Evolutionary conservation across 2,113 vertebrate species (phyloP).

Genomic region (Penelope pileata): DNA sequence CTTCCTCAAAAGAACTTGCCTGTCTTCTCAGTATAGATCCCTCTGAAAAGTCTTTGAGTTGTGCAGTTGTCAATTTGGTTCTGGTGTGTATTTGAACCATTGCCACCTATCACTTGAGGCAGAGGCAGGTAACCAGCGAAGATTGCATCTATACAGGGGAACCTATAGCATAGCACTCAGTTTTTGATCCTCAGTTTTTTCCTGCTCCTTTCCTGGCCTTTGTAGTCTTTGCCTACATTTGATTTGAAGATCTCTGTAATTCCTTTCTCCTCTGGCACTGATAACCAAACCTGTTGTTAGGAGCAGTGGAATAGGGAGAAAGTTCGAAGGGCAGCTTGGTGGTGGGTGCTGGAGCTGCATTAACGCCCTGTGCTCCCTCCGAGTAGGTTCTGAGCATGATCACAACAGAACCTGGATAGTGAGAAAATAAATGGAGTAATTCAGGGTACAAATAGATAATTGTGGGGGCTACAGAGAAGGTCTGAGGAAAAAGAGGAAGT

Average conservation of each 20-base stretch:
- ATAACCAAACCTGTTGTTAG: neutral
- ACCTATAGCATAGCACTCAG: neutral
- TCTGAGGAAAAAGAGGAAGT: neutral
- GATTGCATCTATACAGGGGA: neutral
- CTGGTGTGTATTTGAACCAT: accelerated
- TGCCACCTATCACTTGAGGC: neutral
- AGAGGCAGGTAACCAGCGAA: neutral
- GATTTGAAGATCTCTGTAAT: neutral
- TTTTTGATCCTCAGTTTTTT: neutral
- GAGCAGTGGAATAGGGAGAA: neutral
- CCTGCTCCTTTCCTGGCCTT: neutral
- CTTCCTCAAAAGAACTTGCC: neutral
- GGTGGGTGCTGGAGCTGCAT: neutral
- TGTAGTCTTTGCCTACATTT: neutral
- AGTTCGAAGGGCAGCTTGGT: neutral
- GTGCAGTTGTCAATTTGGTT: neutral
- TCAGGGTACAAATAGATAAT: neutral
- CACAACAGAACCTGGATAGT: neutral
- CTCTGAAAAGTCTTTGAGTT: neutral
- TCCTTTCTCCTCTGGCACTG: neutral
- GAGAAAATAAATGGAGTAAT: neutral
- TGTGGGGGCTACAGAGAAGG: neutral
- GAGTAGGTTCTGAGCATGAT: neutral
- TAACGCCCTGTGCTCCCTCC: neutral
- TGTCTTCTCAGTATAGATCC: neutral